Conservation (phyloP, 2,113 vertebrate species). For the Triplophysa siluroides region DNA sequence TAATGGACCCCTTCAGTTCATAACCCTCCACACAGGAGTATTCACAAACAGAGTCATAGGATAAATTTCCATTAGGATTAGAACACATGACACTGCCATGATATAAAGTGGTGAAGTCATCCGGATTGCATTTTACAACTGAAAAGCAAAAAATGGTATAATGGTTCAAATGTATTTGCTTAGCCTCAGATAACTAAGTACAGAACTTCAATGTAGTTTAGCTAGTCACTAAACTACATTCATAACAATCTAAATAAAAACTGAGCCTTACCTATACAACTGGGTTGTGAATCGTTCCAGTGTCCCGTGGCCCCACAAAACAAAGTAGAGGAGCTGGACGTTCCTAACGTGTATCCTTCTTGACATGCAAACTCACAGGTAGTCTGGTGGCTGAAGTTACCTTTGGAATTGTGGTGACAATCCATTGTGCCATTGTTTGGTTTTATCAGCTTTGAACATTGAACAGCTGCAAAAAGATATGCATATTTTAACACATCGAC, state of each 20-base stretch:
- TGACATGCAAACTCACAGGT: conserved; percentile 66
- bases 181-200: neutral
- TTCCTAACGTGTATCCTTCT: conserved; percentile 60
- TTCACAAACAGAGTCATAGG: conserved; percentile 68
- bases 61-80: conserved; percentile 60
- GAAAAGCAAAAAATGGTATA: conserved; percentile 8
- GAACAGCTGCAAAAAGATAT: conserved; percentile 59
- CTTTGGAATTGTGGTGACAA: conserved; percentile 55
- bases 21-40: conserved; percentile 78
- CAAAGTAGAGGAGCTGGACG: conserved; percentile 48
- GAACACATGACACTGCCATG: conserved; percentile 68
- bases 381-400: conserved; percentile 62
- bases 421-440: conserved; percentile 52
- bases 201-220: too few species aligned
- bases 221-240: too few species aligned
- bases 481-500: too few species aligned
- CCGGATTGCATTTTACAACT: conserved; percentile 64
- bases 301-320: conserved; percentile 60
- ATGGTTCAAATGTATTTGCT: neutral
- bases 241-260: too few species aligned
- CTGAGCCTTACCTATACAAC: conserved; percentile 59
- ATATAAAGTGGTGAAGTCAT: conserved; percentile 43
- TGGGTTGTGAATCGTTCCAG: conserved; percentile 65
- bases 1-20: conserved; percentile 54
- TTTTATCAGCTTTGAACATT: conserved; percentile 54